Conservation (phyloP, 2,888 invertebrate genomes). For the Campoplex capitator region DNA sequence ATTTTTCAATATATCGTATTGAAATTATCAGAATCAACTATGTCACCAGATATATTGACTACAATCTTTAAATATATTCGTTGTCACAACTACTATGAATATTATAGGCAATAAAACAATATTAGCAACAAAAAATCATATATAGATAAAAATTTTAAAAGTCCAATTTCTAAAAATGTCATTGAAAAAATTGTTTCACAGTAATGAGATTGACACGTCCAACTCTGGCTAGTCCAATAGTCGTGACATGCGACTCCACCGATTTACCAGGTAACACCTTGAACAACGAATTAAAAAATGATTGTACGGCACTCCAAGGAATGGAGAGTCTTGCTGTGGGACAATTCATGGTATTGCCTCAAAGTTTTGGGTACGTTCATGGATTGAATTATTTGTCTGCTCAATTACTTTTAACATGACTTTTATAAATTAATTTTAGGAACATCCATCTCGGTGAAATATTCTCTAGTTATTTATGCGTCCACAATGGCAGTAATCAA, state of each 20-base stretch:
- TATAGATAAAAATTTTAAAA: neutral
- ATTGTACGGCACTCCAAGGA: conserved; percentile 93
- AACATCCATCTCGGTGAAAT: conserved; percentile 99
- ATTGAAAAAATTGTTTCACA: conserved; percentile 78
- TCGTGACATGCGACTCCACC: conserved; percentile 93
- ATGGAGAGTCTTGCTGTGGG: conserved; percentile 94
- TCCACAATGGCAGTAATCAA: conserved; percentile 97
- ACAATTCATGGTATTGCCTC: conserved; percentile 96
- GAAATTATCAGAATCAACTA: no score
- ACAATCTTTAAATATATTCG: no score
- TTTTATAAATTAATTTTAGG: conserved; percentile 82
- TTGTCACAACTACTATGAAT: no score
- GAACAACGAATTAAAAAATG: conserved; percentile 91
- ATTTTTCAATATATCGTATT: no score
- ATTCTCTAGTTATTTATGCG: conserved; percentile 98
- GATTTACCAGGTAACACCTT: conserved; percentile 94
- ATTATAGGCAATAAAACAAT: no score
- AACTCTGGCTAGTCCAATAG: conserved; percentile 92
- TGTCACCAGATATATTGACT: no score
- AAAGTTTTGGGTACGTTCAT: conserved; percentile 93
- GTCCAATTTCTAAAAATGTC: conserved; percentile 7
- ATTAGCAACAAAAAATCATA: no score
- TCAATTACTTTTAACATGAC: neutral
- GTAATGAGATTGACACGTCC: conserved; percentile 98
- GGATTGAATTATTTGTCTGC: neutral